Conservation (phyloP, 2,888 invertebrate species). For the Deilephila elpenor region DNA sequence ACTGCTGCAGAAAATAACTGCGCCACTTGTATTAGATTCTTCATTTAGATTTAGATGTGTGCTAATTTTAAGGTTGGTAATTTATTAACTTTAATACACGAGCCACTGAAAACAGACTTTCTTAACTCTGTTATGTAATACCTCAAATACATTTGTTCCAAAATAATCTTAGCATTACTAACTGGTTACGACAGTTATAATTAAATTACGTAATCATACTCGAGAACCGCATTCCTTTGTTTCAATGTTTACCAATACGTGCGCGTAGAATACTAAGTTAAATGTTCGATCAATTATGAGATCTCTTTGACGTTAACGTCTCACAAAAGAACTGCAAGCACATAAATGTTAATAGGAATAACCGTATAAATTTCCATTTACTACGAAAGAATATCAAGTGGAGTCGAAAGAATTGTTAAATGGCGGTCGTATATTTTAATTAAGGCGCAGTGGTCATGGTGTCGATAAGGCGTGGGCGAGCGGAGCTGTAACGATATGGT, state of each 20-base stretch:
- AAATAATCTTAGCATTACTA: background rate
- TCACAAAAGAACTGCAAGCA: slow-evolving; percentile 21
- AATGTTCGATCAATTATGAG: background rate
- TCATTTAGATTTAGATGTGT: background rate
- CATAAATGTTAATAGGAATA: slow-evolving; percentile 60
- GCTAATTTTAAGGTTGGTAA: background rate
- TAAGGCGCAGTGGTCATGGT: slow-evolving; percentile 71
- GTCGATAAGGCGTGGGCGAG: slow-evolving; percentile 69
- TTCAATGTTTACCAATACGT: slow-evolving; percentile 2
- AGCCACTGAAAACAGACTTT: background rate
- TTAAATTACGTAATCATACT: slow-evolving; percentile 38
- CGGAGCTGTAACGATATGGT: slow-evolving; percentile 55
- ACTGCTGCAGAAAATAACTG: background rate
- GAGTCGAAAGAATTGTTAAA: slow-evolving; percentile 70
- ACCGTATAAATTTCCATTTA: slow-evolving; percentile 67
- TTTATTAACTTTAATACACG: background rate
- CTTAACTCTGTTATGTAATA: background rate
- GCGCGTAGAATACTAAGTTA: slow-evolving; percentile 6
- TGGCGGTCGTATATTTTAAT: slow-evolving; percentile 79
- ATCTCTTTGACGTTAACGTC: background rate
- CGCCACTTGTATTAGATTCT: background rate
- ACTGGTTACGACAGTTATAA: slow-evolving; percentile 5
- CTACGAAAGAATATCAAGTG: slow-evolving; percentile 60
- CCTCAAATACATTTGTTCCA: background rate
- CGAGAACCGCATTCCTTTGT: background rate